Base-by-base conservation (phyloP, 1,140 invertebrate species). In the Drosophila pruinosa region DNA sequence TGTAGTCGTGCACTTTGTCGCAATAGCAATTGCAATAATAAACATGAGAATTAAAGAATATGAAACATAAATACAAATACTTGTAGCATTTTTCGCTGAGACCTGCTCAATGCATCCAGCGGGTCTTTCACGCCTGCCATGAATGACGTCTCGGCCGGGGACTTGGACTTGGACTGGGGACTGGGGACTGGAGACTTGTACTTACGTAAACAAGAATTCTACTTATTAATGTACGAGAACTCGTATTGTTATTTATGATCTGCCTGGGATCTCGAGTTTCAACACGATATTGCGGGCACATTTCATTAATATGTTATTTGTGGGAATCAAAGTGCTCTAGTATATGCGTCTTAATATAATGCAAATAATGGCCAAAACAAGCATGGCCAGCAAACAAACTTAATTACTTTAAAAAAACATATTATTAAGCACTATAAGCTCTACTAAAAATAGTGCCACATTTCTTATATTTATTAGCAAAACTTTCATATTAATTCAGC, bases 101-200 rank as follows among this genome's bases (percentile, higher is more conserved):
- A 8, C 5, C 28, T 22, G 64, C 74, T 34, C 12, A 47, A 24
- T 74, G 7, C 17, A 57, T 36, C 64, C 76, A 39, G 12, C 14
- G 41, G 54, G 14, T 48, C 72, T 85, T 82, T 82, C 78, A 78
- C 78, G 70, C 70, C 70, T 28, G 43, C 7, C 58, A 83, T 83
- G 79, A 83, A 85, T 83, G 77, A 61, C 72, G 52, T 39, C 15
- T 65, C 28, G 36, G 24, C 17, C 28, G 10, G 64, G 57, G 26
- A 52, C 34, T 58, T 41, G 54, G n/a, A 43, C 41, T 81, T 54
- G n/a, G n/a, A n/a, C n/a, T n/a, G n/a, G n/a, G n/a, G n/a, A n/a
- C n/a, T n/a, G n/a, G n/a, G n/a, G 36, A 21, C 17, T 38, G 10
- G 64, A 47, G 26, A 52, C 34, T 58, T 41, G 54, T 15, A 43